phyloP scores from a whole-genome alignment of 1,140 invertebrate species.

The Dreissena polymorpha region DNA sequence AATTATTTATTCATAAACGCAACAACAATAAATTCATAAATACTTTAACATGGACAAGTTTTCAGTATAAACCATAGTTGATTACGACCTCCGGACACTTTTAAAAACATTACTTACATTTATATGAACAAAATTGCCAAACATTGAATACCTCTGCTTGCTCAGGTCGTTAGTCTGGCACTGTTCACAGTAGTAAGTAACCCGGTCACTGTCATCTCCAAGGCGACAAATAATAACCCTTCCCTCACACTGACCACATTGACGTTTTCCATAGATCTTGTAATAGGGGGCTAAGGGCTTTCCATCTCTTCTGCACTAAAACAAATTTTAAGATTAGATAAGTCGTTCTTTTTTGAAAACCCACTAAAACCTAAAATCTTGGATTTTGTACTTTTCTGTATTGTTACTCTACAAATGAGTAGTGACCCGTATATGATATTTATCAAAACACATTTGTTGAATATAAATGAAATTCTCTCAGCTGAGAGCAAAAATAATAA shows the following conservation, averaged over 20 bases:
- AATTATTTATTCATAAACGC: too few relatives aligned
- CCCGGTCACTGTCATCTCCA: slow-evolving; percentile 70
- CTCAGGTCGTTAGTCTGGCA: slow-evolving; percentile 73
- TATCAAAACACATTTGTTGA: too few relatives aligned
- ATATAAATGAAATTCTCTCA: too few relatives aligned
- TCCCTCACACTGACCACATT: slow-evolving; percentile 67
- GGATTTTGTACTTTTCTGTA: neutral
- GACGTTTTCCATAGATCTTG: slow-evolving; percentile 71
- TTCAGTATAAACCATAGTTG: too few relatives aligned
- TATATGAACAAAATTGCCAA: too few relatives aligned
- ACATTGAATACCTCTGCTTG: slow-evolving; percentile 28
- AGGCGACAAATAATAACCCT: slow-evolving; percentile 70
- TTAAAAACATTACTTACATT: too few relatives aligned
- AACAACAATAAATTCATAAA: too few relatives aligned
- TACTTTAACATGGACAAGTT: too few relatives aligned
- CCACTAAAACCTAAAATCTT: neutral
- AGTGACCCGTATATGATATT: too few relatives aligned
- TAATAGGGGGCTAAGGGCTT: slow-evolving; percentile 63
- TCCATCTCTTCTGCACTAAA: slow-evolving; percentile 72
- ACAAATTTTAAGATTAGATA: slow-evolving; percentile 8
- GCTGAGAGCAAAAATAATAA: too few relatives aligned
- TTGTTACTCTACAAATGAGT: too few relatives aligned
- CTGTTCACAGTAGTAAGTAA: slow-evolving; percentile 72
- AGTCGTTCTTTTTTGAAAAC: neutral
- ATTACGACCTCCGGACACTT: too few relatives aligned